These are phyloP conservation scores for Halcyon malimbica DNA, from an alignment of 2,113 vertebrate species.

Conservation along the genomic window DNA sequence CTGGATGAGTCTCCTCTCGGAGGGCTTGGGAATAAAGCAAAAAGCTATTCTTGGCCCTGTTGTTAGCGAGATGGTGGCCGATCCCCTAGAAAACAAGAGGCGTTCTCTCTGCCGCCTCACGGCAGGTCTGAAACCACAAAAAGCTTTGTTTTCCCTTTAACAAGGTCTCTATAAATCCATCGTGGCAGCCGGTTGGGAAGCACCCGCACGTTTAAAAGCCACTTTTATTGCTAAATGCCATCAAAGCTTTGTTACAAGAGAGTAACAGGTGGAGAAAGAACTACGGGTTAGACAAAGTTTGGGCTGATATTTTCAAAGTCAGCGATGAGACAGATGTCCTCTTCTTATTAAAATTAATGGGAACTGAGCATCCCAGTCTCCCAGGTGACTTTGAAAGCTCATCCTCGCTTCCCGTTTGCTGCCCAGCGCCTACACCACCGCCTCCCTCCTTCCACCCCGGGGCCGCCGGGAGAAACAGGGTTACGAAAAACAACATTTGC, in stretches of 20 bases:
- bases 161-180: not conserved
- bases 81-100: not conserved
- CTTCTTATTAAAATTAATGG: slow-evolving; percentile 63
- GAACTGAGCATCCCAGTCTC: slow-evolving; percentile 14
- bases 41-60: not conserved
- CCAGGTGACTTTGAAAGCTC: slow-evolving; percentile 42
- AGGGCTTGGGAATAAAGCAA: not conserved
- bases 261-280: slow-evolving; percentile 36
- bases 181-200: not conserved
- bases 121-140: not conserved
- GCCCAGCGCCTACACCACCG: accelerated
- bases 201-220: not conserved
- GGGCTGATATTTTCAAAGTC: slow-evolving; percentile 59
- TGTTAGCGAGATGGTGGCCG: not conserved
- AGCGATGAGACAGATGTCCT: slow-evolving; percentile 46
- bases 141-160: not conserved
- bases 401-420: not conserved
- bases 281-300: slow-evolving; percentile 48
- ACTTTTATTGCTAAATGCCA: slow-evolving; percentile 7
- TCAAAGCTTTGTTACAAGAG: not conserved
- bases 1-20: not conserved
- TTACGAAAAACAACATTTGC: not conserved
- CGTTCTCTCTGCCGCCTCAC: not conserved
- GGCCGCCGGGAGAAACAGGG: not conserved
- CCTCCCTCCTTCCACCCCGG: not conserved